A percentile compares a stretch with the other conserved stretches of the same genome.
These are phyloP conservation scores for Lathronympha strigana DNA, from an alignment of 2,888 invertebrate genomes.

Conservation along the genomic window DNA sequence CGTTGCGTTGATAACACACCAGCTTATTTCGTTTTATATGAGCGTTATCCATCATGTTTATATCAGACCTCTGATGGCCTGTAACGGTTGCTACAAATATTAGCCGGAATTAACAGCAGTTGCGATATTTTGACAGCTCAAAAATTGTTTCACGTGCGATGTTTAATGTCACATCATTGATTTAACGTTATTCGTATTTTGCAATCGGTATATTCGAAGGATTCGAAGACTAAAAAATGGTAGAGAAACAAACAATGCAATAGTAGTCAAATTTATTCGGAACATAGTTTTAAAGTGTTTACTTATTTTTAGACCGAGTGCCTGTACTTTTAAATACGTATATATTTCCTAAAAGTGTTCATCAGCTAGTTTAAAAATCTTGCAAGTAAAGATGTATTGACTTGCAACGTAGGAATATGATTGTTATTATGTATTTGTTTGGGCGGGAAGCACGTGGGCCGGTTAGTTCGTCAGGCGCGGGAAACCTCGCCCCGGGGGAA, in stretches of 20 bases:
- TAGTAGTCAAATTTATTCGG: too few relatives aligned
- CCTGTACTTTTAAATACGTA: too few relatives aligned
- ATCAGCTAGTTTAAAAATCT: too few relatives aligned
- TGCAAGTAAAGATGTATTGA: not conserved
- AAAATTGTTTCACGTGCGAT: constrained; percentile 64
- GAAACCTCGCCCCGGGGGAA: constrained; percentile 74
- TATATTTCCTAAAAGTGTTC: too few relatives aligned
- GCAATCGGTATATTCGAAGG: not conserved
- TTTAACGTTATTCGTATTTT: not conserved
- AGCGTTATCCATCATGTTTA: constrained; percentile 78
- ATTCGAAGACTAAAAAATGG: not conserved
- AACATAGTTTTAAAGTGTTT: too few relatives aligned
- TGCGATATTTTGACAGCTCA: constrained; percentile 75
- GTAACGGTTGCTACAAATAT: constrained; percentile 77
- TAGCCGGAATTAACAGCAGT: constrained; percentile 80
- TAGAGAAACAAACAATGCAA: too few relatives aligned
- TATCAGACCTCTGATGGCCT: constrained; percentile 74
- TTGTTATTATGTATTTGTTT: constrained; percentile 55
- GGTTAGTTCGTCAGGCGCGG: constrained; percentile 57
- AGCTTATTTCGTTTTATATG: constrained; percentile 69
- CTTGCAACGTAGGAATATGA: not conserved
- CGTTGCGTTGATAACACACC: constrained; percentile 32
- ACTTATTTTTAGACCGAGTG: too few relatives aligned
- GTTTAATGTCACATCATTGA: constrained; percentile 51
- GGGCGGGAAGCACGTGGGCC: constrained; percentile 53